Evolutionary conservation across 2,888 invertebrate genomes (phyloP).

Genomic region (Caenorhabditis drosophilae): DNA sequence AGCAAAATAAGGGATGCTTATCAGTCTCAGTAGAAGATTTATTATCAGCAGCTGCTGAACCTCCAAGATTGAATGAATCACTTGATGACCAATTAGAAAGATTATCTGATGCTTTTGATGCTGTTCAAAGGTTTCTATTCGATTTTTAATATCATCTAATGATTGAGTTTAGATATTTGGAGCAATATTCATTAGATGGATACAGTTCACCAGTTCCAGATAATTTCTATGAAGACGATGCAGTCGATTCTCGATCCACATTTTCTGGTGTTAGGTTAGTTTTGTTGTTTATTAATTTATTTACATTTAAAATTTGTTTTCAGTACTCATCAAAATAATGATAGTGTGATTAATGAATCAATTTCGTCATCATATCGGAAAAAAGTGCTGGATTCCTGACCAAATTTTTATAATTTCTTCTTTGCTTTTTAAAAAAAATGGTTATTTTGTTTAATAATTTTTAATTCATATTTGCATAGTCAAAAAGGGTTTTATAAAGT

Average conservation of each 20-base stretch:
- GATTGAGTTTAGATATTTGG: no score
- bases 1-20: conserved; percentile 57
- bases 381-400: conserved; percentile 32
- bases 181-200: conserved; percentile 56
- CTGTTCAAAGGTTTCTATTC: no score
- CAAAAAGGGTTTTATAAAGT: no score
- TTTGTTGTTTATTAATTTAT: neutral
- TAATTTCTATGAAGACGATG: conserved; percentile 32
- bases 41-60: conserved; percentile 50
- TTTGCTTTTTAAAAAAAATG: neutral
- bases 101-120: conserved; percentile 56
- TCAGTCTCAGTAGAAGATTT: conserved; percentile 59
- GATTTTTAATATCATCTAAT: no score
- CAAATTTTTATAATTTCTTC: neutral
- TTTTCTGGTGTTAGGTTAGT: conserved; percentile 41
- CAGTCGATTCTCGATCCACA: conserved; percentile 27
- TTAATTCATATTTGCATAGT: no score
- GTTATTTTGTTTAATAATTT: no score
- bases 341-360: conserved; percentile 25
- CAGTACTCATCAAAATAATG: conserved; percentile 31
- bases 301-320: conserved; percentile 2
- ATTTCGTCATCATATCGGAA: conserved; percentile 32
- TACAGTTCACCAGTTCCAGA: conserved; percentile 43
- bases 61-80: conserved; percentile 46
- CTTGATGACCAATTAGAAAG: conserved; percentile 53